These are phyloP conservation scores for Temnothorax rugatulus DNA, from an alignment of 2,888 invertebrate genomes.

Conservation along the genomic window DNA sequence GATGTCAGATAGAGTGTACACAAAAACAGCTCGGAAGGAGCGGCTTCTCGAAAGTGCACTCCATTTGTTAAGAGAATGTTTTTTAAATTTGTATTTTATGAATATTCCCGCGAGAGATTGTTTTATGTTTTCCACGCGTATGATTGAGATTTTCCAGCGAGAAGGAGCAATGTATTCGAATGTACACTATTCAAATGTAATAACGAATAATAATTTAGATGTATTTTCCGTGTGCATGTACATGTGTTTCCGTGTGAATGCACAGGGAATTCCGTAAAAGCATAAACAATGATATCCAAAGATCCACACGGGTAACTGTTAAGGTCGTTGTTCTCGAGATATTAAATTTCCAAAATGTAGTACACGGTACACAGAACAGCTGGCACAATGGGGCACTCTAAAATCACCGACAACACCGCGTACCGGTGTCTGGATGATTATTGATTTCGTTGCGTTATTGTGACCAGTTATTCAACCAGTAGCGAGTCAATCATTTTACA, in stretches of 20 bases:
- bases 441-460: conserved; percentile 50
- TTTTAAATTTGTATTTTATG: not conserved
- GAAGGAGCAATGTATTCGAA: not conserved
- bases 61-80: not conserved
- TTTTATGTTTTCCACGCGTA: not conserved
- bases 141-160: not conserved
- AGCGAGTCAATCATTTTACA: conserved; percentile 45
- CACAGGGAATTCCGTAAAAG: not conserved
- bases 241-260: too few species aligned
- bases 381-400: conserved; percentile 12
- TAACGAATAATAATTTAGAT: not conserved
- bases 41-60: not conserved
- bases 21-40: not conserved
- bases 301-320: not conserved
- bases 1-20: not conserved
- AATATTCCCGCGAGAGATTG: not conserved
- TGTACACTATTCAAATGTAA: not conserved
- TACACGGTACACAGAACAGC: not conserved
- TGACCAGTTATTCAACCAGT: conserved; percentile 47
- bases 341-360: conserved; percentile 46
- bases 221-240: not conserved
- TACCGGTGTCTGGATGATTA: conserved; percentile 29
- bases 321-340: conserved; percentile 3
- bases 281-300: conserved; percentile 14
- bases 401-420: conserved; percentile 14